A percentile compares a stretch with the other conserved stretches of the same genome.
Evolutionary conservation across 2,888 invertebrate species (phyloP).

Genomic region (Platypus cylindrus): DNA sequence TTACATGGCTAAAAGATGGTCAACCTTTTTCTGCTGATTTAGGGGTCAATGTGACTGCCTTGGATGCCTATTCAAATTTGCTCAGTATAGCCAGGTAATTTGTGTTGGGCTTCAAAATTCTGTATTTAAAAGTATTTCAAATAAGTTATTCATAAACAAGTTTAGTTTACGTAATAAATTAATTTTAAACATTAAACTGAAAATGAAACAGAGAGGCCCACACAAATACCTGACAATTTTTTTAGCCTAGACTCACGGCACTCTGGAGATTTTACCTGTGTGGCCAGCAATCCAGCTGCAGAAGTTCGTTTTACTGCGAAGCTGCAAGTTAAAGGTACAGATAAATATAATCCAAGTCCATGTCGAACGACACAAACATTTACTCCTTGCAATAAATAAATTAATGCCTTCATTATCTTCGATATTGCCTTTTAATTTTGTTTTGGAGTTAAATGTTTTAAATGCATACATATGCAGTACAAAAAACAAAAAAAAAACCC

Average conservation of each 20-base stretch:
- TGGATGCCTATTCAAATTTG: conserved; percentile 66
- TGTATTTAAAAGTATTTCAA: too few species aligned
- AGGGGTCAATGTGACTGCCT: conserved; percentile 56
- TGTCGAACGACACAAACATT: too few species aligned
- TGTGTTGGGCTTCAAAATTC: conserved; percentile 9
- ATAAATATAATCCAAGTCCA: background rate
- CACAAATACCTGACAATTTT: conserved; percentile 8
- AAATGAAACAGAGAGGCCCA: conserved; percentile 3
- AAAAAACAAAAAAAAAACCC: too few species aligned
- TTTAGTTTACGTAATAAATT: too few species aligned
- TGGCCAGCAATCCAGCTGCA: conserved; percentile 66
- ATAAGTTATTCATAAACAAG: too few species aligned
- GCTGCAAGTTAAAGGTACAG: conserved; percentile 71
- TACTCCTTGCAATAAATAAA: too few species aligned
- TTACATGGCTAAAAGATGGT: conserved; percentile 75
- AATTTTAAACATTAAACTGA: too few species aligned
- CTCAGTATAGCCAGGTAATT: conserved; percentile 49
- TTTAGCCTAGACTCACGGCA: conserved; percentile 56
- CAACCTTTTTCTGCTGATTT: conserved; percentile 51
- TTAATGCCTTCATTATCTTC: too few species aligned
- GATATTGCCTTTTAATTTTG: too few species aligned
- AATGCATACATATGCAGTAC: too few species aligned
- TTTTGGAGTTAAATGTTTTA: conserved; percentile 4
- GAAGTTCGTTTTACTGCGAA: conserved; percentile 68
- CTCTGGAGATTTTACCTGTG: conserved; percentile 66